These are phyloP conservation scores for Euwallacea fornicatus DNA, from an alignment of 1,140 invertebrate species.

Conservation along the genomic window DNA sequence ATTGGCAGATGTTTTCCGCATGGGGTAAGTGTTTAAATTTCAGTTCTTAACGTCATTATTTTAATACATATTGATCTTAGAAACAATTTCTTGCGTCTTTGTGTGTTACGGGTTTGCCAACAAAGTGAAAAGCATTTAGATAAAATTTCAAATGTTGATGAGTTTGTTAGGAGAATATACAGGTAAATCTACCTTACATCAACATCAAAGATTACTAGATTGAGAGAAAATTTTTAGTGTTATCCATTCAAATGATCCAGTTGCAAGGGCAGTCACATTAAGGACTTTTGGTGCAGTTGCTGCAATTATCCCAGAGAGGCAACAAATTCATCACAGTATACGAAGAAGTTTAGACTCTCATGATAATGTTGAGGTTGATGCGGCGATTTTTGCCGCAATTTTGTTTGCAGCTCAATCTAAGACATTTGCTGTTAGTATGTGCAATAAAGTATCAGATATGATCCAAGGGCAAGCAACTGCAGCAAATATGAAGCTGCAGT, in stretches of 20 bases:
- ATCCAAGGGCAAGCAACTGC: slow-evolving; percentile 90
- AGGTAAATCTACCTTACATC: slow-evolving; percentile 9
- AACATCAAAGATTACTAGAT: not conserved
- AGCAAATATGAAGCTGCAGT: slow-evolving; percentile 85
- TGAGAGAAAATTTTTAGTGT: slow-evolving; percentile 63
- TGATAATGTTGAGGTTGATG: slow-evolving; percentile 93
- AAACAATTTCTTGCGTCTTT: slow-evolving; percentile 88
- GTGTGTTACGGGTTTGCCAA: slow-evolving; percentile 91
- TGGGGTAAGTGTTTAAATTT: slow-evolving; percentile 62
- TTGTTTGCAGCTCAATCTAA: slow-evolving; percentile 92
- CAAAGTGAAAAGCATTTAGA: slow-evolving; percentile 96
- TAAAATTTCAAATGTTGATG: slow-evolving; percentile 95
- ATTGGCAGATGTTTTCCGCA: slow-evolving; percentile 91
- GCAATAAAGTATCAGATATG: slow-evolving; percentile 93
- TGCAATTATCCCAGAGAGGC: slow-evolving; percentile 88
- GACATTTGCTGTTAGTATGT: slow-evolving; percentile 94
- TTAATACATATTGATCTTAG: slow-evolving; percentile 52
- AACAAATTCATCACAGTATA: slow-evolving; percentile 95
- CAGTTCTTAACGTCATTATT: slow-evolving; percentile 1
- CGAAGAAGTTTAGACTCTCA: slow-evolving; percentile 89
- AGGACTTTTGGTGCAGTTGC: slow-evolving; percentile 90
- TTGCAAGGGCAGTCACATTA: slow-evolving; percentile 87
- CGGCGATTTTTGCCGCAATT: slow-evolving; percentile 91
- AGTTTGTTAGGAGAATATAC: slow-evolving; percentile 91
- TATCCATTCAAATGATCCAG: slow-evolving; percentile 95